Evolutionary conservation across 1,140 invertebrate genomes (phyloP).

Genomic region (Semibalanus balanoides): DNA sequence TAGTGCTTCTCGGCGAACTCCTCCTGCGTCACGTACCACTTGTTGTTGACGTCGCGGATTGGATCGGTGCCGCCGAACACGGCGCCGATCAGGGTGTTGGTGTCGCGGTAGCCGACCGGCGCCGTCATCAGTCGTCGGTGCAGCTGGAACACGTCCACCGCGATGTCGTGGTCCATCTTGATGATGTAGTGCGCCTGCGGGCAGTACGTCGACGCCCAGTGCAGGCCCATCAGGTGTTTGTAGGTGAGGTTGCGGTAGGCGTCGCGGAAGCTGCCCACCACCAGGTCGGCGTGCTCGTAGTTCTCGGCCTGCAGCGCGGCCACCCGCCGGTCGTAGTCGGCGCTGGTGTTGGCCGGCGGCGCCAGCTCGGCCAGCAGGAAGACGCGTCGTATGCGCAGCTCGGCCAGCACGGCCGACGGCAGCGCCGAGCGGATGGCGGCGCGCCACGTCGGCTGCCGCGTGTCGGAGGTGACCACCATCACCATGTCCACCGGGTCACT

Average conservation of each 20-base stretch:
- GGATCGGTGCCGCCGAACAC: background rate
- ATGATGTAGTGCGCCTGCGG: slow-evolving; percentile 43
- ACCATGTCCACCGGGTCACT: slow-evolving; percentile 15
- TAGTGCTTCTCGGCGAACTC: slow-evolving; percentile 23
- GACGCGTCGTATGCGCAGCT: slow-evolving; percentile 42
- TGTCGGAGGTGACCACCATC: background rate
- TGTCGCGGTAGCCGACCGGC: slow-evolving; percentile 26
- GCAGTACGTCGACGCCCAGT: slow-evolving; percentile 55
- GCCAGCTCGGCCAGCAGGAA: slow-evolving; percentile 49
- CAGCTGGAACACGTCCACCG: slow-evolving; percentile 45
- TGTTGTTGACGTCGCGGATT: background rate
- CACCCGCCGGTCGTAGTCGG: background rate
- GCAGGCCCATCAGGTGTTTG: slow-evolving; percentile 70
- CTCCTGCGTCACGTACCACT: slow-evolving; percentile 24
- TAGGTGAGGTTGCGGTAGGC: slow-evolving; percentile 71
- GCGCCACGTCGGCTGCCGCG: slow-evolving; percentile 22
- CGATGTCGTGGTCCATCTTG: slow-evolving; percentile 78
- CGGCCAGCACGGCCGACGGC: slow-evolving; percentile 35
- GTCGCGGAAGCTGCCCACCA: slow-evolving; percentile 64
- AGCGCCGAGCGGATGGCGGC: slow-evolving; percentile 51
- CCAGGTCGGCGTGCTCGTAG: slow-evolving; percentile 46
- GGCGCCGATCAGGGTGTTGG: background rate
- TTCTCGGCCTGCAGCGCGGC: slow-evolving; percentile 43
- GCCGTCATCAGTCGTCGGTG: background rate
- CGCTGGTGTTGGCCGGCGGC: too few species aligned